Conservation (phyloP, 2,888 invertebrate species). For the Chalcosyrphus nemorum region DNA sequence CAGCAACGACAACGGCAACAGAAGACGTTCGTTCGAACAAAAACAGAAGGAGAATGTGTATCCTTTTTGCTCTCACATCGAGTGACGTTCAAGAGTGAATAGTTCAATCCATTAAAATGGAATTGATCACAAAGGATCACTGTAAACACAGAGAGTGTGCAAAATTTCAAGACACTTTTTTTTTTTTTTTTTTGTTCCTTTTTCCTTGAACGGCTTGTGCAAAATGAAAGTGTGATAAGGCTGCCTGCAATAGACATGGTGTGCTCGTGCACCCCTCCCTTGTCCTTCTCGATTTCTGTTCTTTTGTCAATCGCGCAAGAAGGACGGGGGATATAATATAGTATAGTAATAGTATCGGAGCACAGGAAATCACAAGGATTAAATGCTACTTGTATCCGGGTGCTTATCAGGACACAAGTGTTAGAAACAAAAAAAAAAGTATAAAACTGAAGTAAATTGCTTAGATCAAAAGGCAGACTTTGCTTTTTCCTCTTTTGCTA, state of each 20-base stretch:
- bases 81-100: slow-evolving; percentile 51
- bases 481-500: slow-evolving; percentile 1
- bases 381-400: slow-evolving; percentile 64
- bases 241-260: slow-evolving; percentile 33
- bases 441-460: slow-evolving; percentile 30
- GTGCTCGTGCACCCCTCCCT: background rate
- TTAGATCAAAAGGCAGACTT: slow-evolving; percentile 54
- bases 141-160: slow-evolving; percentile 56
- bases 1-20: too few relatives aligned
- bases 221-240: slow-evolving; percentile 14
- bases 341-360: slow-evolving; percentile 48
- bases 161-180: slow-evolving; percentile 8
- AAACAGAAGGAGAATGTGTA: background rate
- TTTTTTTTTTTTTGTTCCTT: background rate
- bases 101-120: slow-evolving; percentile 63
- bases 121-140: slow-evolving; percentile 68
- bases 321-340: slow-evolving; percentile 29
- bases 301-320: slow-evolving; percentile 61
- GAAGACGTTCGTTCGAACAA: background rate
- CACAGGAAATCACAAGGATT: slow-evolving; percentile 62
- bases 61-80: slow-evolving; percentile 20
- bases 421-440: slow-evolving; percentile 22
- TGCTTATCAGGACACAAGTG: slow-evolving; percentile 40
- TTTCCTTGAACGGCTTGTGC: background rate
- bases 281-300: slow-evolving; percentile 12